Conservation (phyloP, 1,140 invertebrate species). For the Tetramorium simillimum region DNA sequence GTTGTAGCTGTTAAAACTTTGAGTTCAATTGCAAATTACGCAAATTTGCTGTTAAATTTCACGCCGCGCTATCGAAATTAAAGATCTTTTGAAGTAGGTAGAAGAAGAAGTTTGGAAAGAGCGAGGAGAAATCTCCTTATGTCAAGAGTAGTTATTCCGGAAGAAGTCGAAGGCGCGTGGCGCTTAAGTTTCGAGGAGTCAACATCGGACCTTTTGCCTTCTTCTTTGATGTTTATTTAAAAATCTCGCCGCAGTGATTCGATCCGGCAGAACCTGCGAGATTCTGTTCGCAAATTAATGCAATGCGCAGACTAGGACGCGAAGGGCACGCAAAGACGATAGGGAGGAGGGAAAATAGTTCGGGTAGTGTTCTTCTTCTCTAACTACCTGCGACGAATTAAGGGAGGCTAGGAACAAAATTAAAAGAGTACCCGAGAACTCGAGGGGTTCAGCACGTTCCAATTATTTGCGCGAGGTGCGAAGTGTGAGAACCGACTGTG, state of each 20-base stretch:
- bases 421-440: constrained; percentile 73
- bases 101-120: constrained; percentile 20
- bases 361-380: constrained; percentile 61
- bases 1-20: not conserved
- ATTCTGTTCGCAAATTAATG: constrained; percentile 61
- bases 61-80: constrained; percentile 36
- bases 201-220: constrained; percentile 2
- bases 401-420: constrained; percentile 71
- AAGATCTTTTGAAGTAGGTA: constrained; percentile 40
- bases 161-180: constrained; percentile 32
- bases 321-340: constrained; percentile 47
- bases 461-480: constrained; percentile 76
- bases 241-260: constrained; percentile 15
- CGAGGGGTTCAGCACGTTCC: constrained; percentile 75
- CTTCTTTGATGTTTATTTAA: constrained; percentile 5
- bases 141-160: constrained; percentile 55
- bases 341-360: constrained; percentile 34
- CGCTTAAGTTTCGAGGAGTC: constrained; percentile 52
- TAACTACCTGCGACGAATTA: constrained; percentile 77
- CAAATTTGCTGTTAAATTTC: not conserved
- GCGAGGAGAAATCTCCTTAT: constrained; percentile 37
- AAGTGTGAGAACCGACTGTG: constrained; percentile 52
- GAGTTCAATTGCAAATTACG: not conserved
- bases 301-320: constrained; percentile 52
- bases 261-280: constrained; percentile 19